phyloP scores from a whole-genome alignment of 2,797 vertebrate species.

The Pempheris klunzingeri region DNA sequence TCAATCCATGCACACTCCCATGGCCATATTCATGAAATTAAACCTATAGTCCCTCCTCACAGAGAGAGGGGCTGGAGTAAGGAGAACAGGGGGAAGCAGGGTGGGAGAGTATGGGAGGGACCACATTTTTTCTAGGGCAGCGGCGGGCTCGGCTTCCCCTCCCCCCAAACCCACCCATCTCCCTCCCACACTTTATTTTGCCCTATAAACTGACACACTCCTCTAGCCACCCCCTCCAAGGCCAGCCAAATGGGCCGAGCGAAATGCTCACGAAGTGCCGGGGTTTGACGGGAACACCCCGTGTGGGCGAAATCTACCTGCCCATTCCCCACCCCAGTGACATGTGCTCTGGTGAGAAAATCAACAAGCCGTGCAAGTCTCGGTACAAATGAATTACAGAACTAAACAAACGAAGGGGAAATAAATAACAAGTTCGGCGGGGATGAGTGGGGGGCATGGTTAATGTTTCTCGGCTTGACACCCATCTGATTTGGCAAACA shows the following conservation, averaged over 20 bases:
- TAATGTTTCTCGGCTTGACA: background rate
- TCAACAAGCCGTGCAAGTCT: constrained; percentile 73
- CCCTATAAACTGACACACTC: constrained; percentile 84
- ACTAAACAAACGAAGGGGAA: background rate
- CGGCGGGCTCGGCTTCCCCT: constrained; percentile 81
- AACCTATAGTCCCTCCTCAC: too few relatives aligned
- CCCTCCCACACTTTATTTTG: constrained; percentile 82
- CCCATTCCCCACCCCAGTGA: constrained; percentile 84
- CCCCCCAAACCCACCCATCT: constrained; percentile 84
- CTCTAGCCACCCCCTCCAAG: constrained; percentile 83
- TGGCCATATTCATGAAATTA: too few relatives aligned
- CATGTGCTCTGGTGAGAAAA: constrained; percentile 83
- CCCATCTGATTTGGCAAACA: background rate
- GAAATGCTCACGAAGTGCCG: constrained; percentile 71
- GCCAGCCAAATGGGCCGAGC: constrained; percentile 86
- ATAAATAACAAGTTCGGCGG: background rate
- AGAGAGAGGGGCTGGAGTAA: constrained; percentile 16
- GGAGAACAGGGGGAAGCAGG: constrained; percentile 30
- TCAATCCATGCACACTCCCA: too few relatives aligned
- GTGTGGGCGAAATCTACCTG: constrained; percentile 85
- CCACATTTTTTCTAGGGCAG: constrained; percentile 68
- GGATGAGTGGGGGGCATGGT: background rate
- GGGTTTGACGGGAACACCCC: constrained; percentile 85
- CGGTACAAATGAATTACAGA: constrained; percentile 18
- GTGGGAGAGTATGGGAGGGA: constrained; percentile 78